Evolutionary conservation across 2,113 vertebrate genomes (phyloP).

Genomic region (Etheostoma spectabile): DNA sequence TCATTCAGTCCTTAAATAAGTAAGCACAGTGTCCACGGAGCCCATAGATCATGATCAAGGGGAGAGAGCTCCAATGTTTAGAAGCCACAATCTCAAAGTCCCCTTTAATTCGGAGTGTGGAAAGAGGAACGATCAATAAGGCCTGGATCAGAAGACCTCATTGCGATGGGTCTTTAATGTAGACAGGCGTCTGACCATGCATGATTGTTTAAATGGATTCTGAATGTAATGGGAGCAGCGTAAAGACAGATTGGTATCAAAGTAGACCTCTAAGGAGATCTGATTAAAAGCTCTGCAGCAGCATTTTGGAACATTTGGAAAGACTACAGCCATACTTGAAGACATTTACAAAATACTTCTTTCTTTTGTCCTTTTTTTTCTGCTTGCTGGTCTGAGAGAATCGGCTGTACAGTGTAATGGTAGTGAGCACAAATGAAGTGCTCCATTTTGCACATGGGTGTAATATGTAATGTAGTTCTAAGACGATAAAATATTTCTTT

Average conservation of each 20-base stretch:
- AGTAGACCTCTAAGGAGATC: too few relatives aligned
- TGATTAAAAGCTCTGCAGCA: background rate
- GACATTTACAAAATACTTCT: too few relatives aligned
- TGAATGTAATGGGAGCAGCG: too few relatives aligned
- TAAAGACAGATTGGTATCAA: background rate
- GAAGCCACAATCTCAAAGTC: background rate
- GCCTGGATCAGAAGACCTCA: background rate
- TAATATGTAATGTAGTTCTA: too few relatives aligned
- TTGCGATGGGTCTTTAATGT: too few relatives aligned
- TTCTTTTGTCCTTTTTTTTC: too few relatives aligned
- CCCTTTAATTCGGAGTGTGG: background rate
- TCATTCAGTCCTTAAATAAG: background rate
- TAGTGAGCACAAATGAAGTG: background rate
- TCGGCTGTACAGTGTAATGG: background rate
- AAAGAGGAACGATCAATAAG: background rate
- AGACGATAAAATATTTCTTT: too few relatives aligned
- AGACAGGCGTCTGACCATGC: too few relatives aligned
- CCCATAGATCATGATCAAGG: background rate
- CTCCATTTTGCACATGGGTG: too few relatives aligned
- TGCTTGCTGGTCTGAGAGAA: too few relatives aligned
- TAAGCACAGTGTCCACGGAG: background rate
- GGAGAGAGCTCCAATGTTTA: background rate
- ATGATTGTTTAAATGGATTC: background rate
- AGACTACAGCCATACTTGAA: too few relatives aligned
- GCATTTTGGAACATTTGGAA: background rate